Evolutionary conservation across 2,113 vertebrate species (phyloP).

Genomic region (Recurvirostra avosetta): DNA sequence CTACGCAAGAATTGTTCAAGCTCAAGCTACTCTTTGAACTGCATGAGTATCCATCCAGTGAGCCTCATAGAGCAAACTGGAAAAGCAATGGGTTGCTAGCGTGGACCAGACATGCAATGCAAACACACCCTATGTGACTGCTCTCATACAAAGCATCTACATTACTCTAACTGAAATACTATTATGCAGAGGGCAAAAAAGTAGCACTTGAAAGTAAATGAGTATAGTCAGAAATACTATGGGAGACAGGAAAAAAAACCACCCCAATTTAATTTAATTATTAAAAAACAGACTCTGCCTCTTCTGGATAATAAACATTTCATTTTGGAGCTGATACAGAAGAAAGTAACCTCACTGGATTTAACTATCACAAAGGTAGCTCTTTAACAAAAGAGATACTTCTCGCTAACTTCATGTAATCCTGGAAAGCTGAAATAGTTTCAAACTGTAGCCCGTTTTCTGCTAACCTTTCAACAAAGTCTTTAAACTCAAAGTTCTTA

Average conservation of each 20-base stretch:
- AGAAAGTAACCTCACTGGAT: neutral
- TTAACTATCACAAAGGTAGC: neutral
- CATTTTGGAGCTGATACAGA: neutral
- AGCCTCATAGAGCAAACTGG: neutral
- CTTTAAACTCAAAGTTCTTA: neutral
- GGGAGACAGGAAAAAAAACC: neutral
- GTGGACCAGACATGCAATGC: neutral
- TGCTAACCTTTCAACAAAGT: neutral
- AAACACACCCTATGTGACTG: neutral
- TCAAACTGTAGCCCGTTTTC: neutral
- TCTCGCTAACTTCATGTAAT: neutral
- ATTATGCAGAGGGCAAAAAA: rapidly evolving
- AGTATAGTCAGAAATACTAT: neutral
- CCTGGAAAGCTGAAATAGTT: neutral
- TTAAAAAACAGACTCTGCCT: neutral
- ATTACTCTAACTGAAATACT: neutral
- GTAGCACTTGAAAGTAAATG: neutral
- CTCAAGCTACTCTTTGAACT: neutral
- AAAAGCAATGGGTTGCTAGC: neutral
- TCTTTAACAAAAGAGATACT: neutral
- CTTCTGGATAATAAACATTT: neutral
- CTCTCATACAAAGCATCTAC: neutral
- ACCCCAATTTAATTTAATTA: neutral
- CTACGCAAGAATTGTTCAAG: neutral
- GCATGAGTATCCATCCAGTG: neutral